Percentiles rank a stretch among this genome's conserved stretches.
Evolutionary conservation across 2,113 vertebrate species (phyloP).

Genomic region (Paraplagusia blochii): DNA sequence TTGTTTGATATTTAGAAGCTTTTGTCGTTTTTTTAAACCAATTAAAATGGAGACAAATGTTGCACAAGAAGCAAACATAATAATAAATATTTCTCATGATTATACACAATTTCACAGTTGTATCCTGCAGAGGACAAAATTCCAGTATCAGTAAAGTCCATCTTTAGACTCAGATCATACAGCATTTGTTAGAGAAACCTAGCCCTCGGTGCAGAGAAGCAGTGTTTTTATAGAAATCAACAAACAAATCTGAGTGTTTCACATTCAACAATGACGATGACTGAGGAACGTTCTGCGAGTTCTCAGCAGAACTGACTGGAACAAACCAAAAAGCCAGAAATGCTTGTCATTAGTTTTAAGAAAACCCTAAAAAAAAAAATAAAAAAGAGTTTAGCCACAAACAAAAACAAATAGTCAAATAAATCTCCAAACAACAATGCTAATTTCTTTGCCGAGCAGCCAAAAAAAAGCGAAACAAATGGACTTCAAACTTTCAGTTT

Average conservation of each 20-base stretch:
- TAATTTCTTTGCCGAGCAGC: constrained; percentile 56
- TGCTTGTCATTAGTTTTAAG: constrained; percentile 52
- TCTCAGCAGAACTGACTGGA: constrained; percentile 46
- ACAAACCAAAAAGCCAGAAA: constrained; percentile 39
- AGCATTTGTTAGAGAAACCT: constrained; percentile 62
- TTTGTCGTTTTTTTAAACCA: constrained; percentile 57
- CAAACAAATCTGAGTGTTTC: constrained; percentile 60
- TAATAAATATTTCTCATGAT: constrained; percentile 83
- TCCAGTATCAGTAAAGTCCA: constrained; percentile 71
- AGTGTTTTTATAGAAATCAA: constrained; percentile 52
- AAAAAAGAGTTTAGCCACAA: constrained; percentile 53
- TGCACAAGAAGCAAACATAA: constrained; percentile 73
- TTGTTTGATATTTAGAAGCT: constrained; percentile 69
- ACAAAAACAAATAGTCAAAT: constrained; percentile 31
- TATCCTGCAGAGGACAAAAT: constrained; percentile 75
- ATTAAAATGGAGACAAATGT: constrained; percentile 68
- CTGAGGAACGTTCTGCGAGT: constrained; percentile 41
- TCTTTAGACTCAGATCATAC: constrained; percentile 58
- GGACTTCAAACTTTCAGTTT: constrained; percentile 32
- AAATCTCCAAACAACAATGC: constrained; percentile 34
- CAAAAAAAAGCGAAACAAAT: constrained; percentile 14
- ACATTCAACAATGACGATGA: constrained; percentile 64
- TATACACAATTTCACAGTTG: constrained; percentile 82
- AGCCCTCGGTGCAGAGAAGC: constrained; percentile 44
- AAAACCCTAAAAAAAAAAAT: neutral